phyloP scores from a whole-genome alignment of 1,140 invertebrate genomes.

The Drosophila ironensis region DNA sequence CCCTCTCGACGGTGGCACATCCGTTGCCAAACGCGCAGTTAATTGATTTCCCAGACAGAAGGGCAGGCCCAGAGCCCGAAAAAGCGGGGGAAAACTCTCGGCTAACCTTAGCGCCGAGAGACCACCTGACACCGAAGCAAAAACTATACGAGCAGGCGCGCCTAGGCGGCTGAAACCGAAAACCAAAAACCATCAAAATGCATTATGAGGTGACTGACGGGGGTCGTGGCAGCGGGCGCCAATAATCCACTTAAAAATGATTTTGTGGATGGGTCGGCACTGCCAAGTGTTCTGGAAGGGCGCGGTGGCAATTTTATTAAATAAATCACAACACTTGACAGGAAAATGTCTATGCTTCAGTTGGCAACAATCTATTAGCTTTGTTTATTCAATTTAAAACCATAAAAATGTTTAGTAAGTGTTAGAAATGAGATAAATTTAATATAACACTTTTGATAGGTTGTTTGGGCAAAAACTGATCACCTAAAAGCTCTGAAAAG shows the following conservation, averaged over 20 bases:
- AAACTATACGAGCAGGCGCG: background rate
- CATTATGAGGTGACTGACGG: constrained; percentile 10
- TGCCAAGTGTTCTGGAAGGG: background rate
- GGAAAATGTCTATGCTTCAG: background rate
- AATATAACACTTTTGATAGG: too few relatives aligned
- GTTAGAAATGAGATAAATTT: too few relatives aligned
- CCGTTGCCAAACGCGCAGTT: constrained; percentile 64
- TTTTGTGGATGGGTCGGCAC: constrained; percentile 1
- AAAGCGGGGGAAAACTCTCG: background rate
- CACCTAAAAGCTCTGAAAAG: too few relatives aligned
- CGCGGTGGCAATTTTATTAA: background rate
- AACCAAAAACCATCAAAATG: constrained; percentile 45
- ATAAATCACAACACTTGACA: background rate
- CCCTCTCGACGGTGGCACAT: too few relatives aligned
- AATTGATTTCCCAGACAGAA: constrained; percentile 67
- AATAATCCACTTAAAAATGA: constrained; percentile 72
- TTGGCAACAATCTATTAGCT: too few relatives aligned
- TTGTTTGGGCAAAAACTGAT: too few relatives aligned
- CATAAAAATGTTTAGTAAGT: too few relatives aligned
- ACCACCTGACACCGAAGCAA: constrained; percentile 1
- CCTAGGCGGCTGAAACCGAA: constrained; percentile 14
- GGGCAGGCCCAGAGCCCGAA: background rate
- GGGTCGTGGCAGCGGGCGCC: constrained; percentile 33
- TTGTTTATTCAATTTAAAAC: too few relatives aligned
- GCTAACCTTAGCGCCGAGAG: background rate